Conservation (phyloP, 2,888 invertebrate species). For the Falcaria lacertinaria region DNA sequence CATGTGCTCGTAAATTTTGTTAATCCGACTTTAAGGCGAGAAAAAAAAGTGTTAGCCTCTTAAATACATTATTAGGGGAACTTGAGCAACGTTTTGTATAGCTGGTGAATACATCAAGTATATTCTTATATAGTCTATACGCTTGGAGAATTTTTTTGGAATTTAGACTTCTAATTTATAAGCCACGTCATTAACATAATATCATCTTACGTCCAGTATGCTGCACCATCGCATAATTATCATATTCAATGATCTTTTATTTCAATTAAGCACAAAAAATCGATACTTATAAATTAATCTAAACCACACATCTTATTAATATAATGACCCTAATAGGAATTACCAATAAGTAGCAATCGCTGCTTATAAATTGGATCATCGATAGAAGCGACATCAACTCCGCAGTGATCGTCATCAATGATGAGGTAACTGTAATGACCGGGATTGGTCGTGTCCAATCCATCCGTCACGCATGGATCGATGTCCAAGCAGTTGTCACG, state of each 20-base stretch:
- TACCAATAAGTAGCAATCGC: background rate
- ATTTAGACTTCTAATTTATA: too few species aligned
- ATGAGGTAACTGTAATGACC: background rate
- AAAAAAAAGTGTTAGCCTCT: background rate
- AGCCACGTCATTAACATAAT: background rate
- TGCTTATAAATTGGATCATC: too few species aligned
- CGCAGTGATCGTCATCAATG: background rate
- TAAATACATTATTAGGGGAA: background rate
- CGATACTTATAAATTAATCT: too few species aligned
- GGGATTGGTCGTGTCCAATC: slow-evolving; percentile 19
- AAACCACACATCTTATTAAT: background rate
- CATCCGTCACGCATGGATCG: slow-evolving; percentile 2
- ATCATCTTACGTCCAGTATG: background rate
- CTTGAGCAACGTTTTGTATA: background rate
- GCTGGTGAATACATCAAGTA: too few species aligned
- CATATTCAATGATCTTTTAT: background rate
- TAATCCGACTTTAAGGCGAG: background rate
- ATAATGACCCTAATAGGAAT: background rate
- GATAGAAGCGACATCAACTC: background rate
- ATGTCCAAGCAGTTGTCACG: background rate
- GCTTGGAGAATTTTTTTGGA: too few species aligned
- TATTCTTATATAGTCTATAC: background rate
- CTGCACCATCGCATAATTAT: background rate
- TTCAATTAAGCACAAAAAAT: background rate
- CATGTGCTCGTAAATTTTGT: slow-evolving; percentile 1